phyloP scores from a whole-genome alignment of 1,140 invertebrate genomes.

The Paracyclopina nana region DNA sequence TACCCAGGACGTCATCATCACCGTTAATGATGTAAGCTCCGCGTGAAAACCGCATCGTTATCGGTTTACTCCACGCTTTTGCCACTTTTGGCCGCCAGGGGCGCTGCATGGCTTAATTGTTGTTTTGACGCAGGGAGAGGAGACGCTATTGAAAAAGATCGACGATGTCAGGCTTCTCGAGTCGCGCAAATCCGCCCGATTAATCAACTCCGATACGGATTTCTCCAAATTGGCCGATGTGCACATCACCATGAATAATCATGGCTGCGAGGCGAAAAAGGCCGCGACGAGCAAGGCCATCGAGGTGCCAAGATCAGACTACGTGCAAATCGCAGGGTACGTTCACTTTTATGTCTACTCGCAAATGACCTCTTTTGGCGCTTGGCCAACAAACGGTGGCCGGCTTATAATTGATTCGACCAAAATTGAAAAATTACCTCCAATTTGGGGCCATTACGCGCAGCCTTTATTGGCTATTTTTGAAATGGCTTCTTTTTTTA shows the following conservation, averaged over 20 bases:
- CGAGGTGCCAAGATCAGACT: slow-evolving; percentile 7
- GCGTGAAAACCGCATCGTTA: neutral
- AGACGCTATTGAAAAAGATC: slow-evolving; percentile 25
- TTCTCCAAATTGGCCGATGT: slow-evolving; percentile 51
- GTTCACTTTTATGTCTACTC: too few relatives aligned
- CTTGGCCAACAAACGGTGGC: too few relatives aligned
- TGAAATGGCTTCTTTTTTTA: too few relatives aligned
- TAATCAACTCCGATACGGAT: slow-evolving; percentile 83
- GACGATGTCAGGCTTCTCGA: slow-evolving; percentile 82
- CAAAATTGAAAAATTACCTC: too few relatives aligned
- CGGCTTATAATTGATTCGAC: too few relatives aligned
- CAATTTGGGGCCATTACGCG: too few relatives aligned
- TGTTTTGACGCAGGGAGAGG: too few relatives aligned
- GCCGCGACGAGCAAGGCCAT: neutral
- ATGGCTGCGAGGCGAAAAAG: neutral
- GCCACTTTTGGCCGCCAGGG: too few relatives aligned
- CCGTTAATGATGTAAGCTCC: neutral
- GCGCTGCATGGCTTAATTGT: too few relatives aligned
- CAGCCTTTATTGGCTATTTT: too few relatives aligned
- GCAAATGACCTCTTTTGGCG: too few relatives aligned
- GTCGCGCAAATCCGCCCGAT: slow-evolving; percentile 74
- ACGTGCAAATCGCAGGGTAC: slow-evolving; percentile 13
- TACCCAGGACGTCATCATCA: slow-evolving; percentile 10
- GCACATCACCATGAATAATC: slow-evolving; percentile 22
- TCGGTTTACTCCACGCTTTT: too few relatives aligned